Base-by-base conservation (phyloP, 2,113 vertebrate genomes). In the Pipa parva region DNA sequence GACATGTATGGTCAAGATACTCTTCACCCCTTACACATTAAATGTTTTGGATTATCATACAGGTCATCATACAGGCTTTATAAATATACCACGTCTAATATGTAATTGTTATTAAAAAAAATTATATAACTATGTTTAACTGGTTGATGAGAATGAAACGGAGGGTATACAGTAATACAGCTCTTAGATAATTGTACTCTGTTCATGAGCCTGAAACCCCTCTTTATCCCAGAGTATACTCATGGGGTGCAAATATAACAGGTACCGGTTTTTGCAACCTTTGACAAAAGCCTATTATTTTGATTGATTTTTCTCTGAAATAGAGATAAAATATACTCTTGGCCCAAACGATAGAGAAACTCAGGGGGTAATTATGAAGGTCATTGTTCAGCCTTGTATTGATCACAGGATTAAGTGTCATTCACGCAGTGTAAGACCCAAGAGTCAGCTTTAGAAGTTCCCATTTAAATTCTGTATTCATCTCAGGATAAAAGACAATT, bases 231-330 rank as follows among this genome's bases (percentile, higher is more conserved):
- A 8, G 5, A 21, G 25, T 29, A 25, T 9, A 28, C 18, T 20
- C 63, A 18, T 36, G 17, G n/a, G 37, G 11, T 5, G n/a, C 13
- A 11, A n/a, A 46, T 28, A 18, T 27, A 46, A 5, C 1, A 10
- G 28, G 4, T 27, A 29, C 31, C 25, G 26, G 36, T 20, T 26
- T 37, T 4, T 15, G 12, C 52, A 66, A 57, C 63, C 37, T 57
- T 13, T 42, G 22, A 55, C 17, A 29, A 42, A 55, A 37, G 52
- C 18, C 26, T 13, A 48, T 57, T 66, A 52, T 66, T 57, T 31
- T 9, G 17, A 66, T 66, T 31, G 63, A 66, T 66, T 48, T 31
- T 57, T 66, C 27, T 28, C n/a, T 48, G 52, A 57, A 57, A 56
- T 17, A 5, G 27, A 66, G 37, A 66, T 31, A 48, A 66, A 48